Percentiles rank a stretch among this genome's conserved stretches.
Conservation (phyloP, 2,113 vertebrate genomes). For the Perca flavescens region DNA sequence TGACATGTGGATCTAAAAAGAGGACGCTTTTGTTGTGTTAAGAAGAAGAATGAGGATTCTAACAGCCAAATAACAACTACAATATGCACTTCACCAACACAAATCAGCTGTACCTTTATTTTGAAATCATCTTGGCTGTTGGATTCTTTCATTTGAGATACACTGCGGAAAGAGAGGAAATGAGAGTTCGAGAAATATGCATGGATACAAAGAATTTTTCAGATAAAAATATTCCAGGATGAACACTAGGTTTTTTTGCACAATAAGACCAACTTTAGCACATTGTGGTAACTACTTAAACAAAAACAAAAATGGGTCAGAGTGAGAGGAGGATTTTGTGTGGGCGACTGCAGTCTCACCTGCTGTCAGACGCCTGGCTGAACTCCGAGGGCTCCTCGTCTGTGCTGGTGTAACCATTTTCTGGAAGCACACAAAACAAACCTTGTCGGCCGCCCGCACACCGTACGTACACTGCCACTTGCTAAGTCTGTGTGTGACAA, state of each 20-base stretch:
- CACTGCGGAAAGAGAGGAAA: slow-evolving; percentile 74
- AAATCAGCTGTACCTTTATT: slow-evolving; percentile 85
- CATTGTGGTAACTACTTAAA: background rate
- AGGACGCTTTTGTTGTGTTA: background rate
- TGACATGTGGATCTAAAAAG: background rate
- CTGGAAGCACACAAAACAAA: slow-evolving; percentile 74
- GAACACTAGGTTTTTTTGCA: background rate
- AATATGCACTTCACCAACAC: background rate
- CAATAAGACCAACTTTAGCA: background rate
- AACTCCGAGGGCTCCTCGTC: slow-evolving; percentile 95
- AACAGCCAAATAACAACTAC: background rate
- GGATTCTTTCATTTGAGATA: slow-evolving; percentile 93
- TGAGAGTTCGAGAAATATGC: background rate
- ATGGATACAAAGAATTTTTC: background rate
- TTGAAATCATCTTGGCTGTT: slow-evolving; percentile 98
- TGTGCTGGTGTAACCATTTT: slow-evolving; percentile 94
- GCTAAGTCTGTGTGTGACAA: background rate
- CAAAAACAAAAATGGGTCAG: background rate
- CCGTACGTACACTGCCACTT: background rate
- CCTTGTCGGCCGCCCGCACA: background rate
- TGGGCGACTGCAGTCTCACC: slow-evolving; percentile 81
- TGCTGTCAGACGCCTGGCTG: slow-evolving; percentile 92
- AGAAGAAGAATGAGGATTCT: background rate
- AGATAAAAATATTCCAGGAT: background rate
- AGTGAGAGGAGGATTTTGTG: background rate